Evolutionary conservation across 2,113 vertebrate genomes (phyloP), one percentile per base, ranked within the genome.

Genomic region (Leptobrachium ailaonicum): DNA sequence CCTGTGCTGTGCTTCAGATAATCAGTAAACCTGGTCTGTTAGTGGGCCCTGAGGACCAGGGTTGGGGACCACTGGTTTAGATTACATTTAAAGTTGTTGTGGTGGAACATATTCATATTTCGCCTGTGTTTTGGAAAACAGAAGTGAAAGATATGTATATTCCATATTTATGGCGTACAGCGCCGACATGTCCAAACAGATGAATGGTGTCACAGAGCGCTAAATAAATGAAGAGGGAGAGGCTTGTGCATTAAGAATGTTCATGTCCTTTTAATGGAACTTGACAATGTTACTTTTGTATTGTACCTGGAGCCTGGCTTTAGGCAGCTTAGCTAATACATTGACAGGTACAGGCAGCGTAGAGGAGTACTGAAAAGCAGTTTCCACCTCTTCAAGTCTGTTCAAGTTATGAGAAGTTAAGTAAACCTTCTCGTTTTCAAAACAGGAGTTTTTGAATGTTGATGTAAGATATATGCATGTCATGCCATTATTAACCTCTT

Each of bases 401-500:
- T 66, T 79, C 77, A 79, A 64, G 77, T 66, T 53, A 6, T 72
- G 11, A 72, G 53, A 47, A 9, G 44, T 11, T 68, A 68, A 77
- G 41, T 41, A 10, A 71, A 69, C 10, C 67, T 44, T 71, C 58
- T 13, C 2, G 47, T 10, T 53, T 71, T 44, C 66, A 42, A 8
- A 66, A 53, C 66, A 6, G 41, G 60, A 20, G 42, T 66, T n/a
- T 32, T 54, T 12, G 6, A 58, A 69, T 7, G 58, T 40, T 8
- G 9, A 47, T 63, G 50, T 45, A n/a, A 5, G 41, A 70, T 11
- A 11, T 32, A 56, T 71, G 47, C 10, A 50, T 71, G 43, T 63
- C 32, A 14, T 50, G 32, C 5, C 71, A 50, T 42, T 67, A 50
- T 42, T 67, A 54, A 13, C 44, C 64, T 50, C 8, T 50, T 5